phyloP scores from a whole-genome alignment of 2,113 vertebrate species.

The Columbina picui region DNA sequence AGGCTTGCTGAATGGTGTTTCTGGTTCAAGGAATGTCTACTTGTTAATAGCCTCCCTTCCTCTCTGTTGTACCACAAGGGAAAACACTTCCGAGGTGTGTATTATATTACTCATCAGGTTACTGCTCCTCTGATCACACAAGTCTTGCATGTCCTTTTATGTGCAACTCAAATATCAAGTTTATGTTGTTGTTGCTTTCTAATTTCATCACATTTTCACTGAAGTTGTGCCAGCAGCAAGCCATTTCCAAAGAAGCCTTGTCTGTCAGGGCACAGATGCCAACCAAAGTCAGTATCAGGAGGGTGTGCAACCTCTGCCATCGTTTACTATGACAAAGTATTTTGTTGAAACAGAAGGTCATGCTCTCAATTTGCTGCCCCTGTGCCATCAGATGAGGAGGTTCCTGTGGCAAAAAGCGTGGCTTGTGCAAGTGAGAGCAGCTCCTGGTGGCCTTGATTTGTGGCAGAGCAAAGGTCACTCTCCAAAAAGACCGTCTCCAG shows the following conservation, averaged over 20 bases:
- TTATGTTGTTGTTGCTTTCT: neutral
- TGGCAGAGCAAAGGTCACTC: neutral
- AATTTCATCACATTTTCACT: neutral
- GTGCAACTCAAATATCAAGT: neutral
- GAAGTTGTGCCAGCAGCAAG: neutral
- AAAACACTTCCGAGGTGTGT: neutral
- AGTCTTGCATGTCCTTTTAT: neutral
- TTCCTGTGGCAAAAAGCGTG: neutral
- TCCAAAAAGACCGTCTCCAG: fast-evolving
- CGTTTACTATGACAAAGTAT: neutral
- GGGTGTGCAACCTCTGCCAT: neutral
- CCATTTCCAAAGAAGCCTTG: neutral
- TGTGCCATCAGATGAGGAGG: neutral
- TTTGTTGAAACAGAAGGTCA: neutral
- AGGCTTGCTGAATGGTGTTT: neutral
- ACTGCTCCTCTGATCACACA: neutral
- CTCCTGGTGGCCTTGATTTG: fast-evolving
- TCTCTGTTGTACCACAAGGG: neutral
- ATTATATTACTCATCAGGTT: neutral
- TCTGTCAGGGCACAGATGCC: neutral
- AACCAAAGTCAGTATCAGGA: neutral
- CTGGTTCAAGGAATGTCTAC: neutral
- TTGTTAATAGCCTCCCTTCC: neutral
- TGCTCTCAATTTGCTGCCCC: neutral
- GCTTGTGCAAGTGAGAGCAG: neutral